These are phyloP conservation scores for Halichondria panicea DNA, from an alignment of 37 sponge, comb jelly and placozoan species.

Conservation along the genomic window DNA sequence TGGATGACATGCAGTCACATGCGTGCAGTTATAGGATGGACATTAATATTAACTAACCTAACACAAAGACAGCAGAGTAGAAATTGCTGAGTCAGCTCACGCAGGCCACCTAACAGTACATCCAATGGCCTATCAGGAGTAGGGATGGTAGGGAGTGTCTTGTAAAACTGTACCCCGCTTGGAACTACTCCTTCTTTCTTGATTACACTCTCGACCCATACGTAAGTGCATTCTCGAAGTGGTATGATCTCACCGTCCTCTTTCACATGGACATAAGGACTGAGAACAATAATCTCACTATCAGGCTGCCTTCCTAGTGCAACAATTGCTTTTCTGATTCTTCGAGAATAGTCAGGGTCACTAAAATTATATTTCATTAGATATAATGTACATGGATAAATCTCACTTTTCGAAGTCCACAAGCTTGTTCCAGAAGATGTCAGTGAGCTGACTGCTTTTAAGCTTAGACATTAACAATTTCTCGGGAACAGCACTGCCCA, in stretches of 20 bases:
- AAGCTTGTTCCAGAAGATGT: not conserved
- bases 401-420: not conserved
- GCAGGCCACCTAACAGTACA: not conserved
- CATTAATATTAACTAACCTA: not conserved
- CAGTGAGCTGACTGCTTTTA: not conserved
- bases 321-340: not conserved
- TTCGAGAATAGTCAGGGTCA: not conserved
- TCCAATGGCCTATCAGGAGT: not conserved
- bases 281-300: not conserved
- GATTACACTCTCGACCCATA: not conserved
- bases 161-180: not conserved
- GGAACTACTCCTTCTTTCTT: not conserved
- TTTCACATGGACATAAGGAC: not conserved
- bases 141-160: not conserved
- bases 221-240: not conserved
- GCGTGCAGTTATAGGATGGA: not conserved
- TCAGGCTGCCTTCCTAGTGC: slow-evolving; percentile 2
- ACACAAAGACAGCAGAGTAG: not conserved
- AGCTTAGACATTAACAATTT: not conserved
- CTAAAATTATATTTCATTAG: not conserved
- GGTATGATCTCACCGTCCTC: not conserved
- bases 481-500: not conserved
- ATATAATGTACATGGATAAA: not conserved
- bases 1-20: not conserved
- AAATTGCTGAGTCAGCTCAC: slow-evolving; percentile 1